phyloP scores from a whole-genome alignment of 2,113 vertebrate species.

The Uria lomvia region DNA sequence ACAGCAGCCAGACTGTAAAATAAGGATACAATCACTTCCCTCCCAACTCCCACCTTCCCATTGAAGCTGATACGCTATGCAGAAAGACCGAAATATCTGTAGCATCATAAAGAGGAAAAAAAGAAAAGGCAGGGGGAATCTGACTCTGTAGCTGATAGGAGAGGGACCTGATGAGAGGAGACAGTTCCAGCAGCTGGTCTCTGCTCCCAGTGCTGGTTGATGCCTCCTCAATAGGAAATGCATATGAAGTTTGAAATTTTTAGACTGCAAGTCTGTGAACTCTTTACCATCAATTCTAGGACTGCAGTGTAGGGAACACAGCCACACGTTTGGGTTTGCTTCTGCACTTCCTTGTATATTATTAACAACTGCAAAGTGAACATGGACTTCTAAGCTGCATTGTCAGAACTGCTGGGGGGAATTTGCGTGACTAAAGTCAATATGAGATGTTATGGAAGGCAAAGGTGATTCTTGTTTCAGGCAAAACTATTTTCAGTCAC shows the following conservation, averaged over 20 bases:
- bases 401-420: background rate
- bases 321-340: background rate
- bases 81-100: background rate
- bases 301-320: background rate
- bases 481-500: background rate
- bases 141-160: background rate
- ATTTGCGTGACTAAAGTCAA: background rate
- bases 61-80: background rate
- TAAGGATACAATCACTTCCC: background rate
- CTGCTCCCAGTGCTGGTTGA: background rate
- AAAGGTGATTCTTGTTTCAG: background rate
- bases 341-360: background rate
- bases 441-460: background rate
- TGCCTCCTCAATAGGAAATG: constrained; percentile 8
- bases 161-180: background rate
- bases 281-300: background rate
- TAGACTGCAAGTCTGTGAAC: constrained; percentile 24
- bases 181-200: background rate
- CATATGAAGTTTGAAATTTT: constrained; percentile 34
- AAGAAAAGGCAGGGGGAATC: background rate
- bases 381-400: background rate
- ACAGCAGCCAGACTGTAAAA: background rate
- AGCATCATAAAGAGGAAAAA: background rate
- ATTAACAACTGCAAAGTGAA: background rate
- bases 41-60: background rate